Percentiles rank a stretch among this genome's conserved stretches.
phyloP scores from a whole-genome alignment of 2,797 vertebrate genomes.

The Gephyroberyx darwinii region DNA sequence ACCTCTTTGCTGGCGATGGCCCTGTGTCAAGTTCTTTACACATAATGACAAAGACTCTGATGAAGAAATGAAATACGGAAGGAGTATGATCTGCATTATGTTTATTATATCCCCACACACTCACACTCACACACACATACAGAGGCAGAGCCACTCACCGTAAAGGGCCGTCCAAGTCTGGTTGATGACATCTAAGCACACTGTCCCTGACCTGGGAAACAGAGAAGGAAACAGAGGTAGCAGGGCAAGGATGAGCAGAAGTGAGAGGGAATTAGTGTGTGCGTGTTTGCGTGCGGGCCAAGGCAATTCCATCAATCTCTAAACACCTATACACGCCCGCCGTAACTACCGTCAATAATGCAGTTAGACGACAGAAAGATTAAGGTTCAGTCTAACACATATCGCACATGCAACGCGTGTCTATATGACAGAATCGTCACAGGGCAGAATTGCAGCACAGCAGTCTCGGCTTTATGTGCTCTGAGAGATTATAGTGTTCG shows the following conservation, averaged over 20 bases:
- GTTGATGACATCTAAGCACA: conserved; percentile 98
- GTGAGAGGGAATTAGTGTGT: neutral
- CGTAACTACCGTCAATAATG: neutral
- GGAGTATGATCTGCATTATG: neutral
- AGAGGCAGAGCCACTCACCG: conserved; percentile 78
- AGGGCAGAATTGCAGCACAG: too few relatives aligned
- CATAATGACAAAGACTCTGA: conserved; percentile 38
- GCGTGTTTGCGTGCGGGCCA: too few relatives aligned
- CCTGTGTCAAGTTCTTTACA: conserved; percentile 43
- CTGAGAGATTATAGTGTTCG: conserved; percentile 8
- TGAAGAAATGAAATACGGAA: conserved; percentile 48
- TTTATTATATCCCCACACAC: neutral
- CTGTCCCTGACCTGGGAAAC: conserved; percentile 91
- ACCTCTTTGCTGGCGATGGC: conserved; percentile 31
- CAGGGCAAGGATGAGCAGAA: neutral
- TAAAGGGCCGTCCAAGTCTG: conserved; percentile 97
- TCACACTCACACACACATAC: neutral
- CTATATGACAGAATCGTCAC: neutral
- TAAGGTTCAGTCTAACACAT: neutral
- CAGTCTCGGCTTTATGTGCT: neutral
- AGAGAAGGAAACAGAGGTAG: conserved; percentile 36
- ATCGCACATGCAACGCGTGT: neutral
- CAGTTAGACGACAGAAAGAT: neutral
- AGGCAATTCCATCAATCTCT: neutral
- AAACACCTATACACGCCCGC: neutral